Evolutionary conservation across 2,113 vertebrate genomes (phyloP).

Genomic region (Ahaetulla prasina): DNA sequence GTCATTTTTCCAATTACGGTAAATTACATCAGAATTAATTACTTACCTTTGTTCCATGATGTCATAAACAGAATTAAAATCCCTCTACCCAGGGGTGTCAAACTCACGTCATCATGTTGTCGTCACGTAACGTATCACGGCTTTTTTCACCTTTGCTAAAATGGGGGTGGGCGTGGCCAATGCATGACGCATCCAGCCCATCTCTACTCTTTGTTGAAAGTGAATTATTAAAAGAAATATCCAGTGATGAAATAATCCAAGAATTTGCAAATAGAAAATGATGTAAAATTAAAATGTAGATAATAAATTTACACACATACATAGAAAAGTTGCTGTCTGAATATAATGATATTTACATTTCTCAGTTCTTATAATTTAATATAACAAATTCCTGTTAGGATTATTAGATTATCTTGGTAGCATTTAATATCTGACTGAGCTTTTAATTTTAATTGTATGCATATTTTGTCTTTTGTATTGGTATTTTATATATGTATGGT

Average conservation of each 20-base stretch:
- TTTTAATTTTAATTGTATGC: neutral
- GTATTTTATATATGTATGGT: neutral
- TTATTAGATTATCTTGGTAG: neutral
- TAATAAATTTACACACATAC: neutral
- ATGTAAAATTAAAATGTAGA: neutral
- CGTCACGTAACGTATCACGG: fast-evolving
- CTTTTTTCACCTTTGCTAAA: too few relatives aligned
- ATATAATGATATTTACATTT: neutral
- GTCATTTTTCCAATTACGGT: neutral
- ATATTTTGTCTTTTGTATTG: neutral
- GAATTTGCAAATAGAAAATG: neutral
- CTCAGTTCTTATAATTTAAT: neutral
- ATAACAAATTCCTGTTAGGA: neutral
- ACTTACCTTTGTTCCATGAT: neutral
- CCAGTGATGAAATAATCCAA: neutral
- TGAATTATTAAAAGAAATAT: neutral
- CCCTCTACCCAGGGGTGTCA: neutral
- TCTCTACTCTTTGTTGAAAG: neutral
- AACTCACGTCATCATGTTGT: too few relatives aligned
- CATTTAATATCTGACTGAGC: neutral
- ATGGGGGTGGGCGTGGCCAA: too few relatives aligned
- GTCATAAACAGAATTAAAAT: neutral
- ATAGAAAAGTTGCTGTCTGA: neutral
- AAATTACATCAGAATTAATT: neutral
- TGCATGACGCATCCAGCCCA: too few relatives aligned